A percentile compares a stretch with the other conserved stretches of the same genome.
Conservation (phyloP, 2,888 invertebrate species). For the Xestia xanthographa region DNA sequence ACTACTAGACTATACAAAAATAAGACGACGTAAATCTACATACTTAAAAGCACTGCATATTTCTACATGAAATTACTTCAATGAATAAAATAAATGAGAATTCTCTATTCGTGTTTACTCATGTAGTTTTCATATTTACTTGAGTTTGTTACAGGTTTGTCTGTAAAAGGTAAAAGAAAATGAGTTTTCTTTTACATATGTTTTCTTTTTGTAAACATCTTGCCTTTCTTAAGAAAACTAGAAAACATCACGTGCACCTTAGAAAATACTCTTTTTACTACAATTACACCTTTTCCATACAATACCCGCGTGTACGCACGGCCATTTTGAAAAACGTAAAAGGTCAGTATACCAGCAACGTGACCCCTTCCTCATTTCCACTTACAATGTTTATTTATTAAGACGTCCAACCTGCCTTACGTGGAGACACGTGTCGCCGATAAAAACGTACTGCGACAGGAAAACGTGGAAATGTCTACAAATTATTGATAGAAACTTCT, state of each 20-base stretch:
- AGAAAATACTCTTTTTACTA: background rate
- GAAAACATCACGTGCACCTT: background rate
- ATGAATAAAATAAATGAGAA: constrained; percentile 8
- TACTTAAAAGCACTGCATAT: constrained; percentile 17
- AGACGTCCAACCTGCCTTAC: constrained; percentile 1
- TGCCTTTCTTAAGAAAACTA: background rate
- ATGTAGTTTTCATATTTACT: constrained; percentile 6
- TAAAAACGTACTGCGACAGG: constrained; percentile 28
- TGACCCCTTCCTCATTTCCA: constrained; percentile 15
- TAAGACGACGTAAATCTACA: constrained; percentile 4
- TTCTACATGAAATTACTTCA: constrained; percentile 22
- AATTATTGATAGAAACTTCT: constrained; percentile 35
- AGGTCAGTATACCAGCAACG: background rate
- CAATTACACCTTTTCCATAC: background rate
- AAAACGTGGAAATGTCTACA: constrained; percentile 30
- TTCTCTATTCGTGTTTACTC: constrained; percentile 9
- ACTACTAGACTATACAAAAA: too few relatives aligned
- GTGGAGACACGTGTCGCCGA: constrained; percentile 20
- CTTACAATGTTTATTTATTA: constrained; percentile 34
- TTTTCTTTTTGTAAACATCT: constrained; percentile 4
- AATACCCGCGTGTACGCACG: background rate
- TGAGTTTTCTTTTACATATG: background rate
- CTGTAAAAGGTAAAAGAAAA: constrained; percentile 1
- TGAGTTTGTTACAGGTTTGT: background rate
- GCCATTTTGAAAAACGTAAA: constrained; percentile 1